A percentile compares a stretch with the other conserved stretches of the same genome.
phyloP scores from a whole-genome alignment of 2,113 vertebrate species.

The Macquaria ambigua region DNA sequence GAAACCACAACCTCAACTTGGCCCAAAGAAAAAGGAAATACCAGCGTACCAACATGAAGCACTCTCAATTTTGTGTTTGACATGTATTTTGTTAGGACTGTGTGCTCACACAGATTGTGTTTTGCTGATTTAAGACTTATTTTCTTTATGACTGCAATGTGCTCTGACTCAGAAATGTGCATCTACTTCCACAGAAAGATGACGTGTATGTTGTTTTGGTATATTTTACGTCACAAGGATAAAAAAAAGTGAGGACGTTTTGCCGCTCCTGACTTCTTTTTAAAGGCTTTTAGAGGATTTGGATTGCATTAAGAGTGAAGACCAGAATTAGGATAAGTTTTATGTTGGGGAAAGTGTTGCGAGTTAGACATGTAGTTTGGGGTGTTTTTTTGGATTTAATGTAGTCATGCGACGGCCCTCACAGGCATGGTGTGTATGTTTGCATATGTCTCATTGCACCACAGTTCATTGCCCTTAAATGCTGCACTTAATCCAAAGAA shows the following conservation, averaged over 20 bases:
- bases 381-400: slow-evolving; percentile 33
- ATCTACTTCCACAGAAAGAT: neutral
- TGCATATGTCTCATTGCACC: slow-evolving; percentile 20
- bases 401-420: neutral
- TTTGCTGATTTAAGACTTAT: neutral
- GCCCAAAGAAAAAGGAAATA: neutral
- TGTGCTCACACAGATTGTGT: neutral
- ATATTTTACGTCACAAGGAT: neutral
- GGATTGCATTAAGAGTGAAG: slow-evolving; percentile 38
- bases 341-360: slow-evolving; percentile 28
- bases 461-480: slow-evolving; percentile 11
- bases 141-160: neutral
- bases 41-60: neutral
- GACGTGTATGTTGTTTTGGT: neutral
- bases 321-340: slow-evolving; percentile 50
- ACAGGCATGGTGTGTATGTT: neutral
- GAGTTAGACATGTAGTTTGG: slow-evolving; percentile 7
- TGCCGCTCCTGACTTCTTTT: slow-evolving; percentile 36
- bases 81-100: no score
- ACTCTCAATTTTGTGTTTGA: neutral
- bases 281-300: slow-evolving; percentile 56
- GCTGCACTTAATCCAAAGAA: neutral
- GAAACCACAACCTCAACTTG: neutral
- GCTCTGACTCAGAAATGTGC: neutral
- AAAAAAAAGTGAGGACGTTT: slow-evolving; percentile 7